Base-by-base conservation (phyloP, 2,797 vertebrate species). In the Halcyon smyrnensis region DNA sequence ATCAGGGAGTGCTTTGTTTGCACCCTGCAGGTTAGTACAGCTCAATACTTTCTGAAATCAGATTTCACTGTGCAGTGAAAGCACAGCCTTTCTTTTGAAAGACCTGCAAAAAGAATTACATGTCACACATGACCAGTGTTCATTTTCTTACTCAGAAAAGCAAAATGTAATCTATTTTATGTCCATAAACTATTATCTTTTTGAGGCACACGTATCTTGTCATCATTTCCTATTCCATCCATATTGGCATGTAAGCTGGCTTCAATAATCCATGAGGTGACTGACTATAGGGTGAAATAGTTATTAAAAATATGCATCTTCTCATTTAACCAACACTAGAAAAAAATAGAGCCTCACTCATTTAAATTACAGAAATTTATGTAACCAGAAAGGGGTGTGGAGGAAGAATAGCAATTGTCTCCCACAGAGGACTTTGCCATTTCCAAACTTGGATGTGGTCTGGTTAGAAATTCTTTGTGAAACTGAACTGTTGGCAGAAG, bases 1-100 rank as follows among this genome's bases (percentile, higher is more conserved):
- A 60, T 39, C 77, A 76, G 12, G 34, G 50, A 80, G 6, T 54
- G n/a, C 13, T 77, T 90, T 84, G 15, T 71, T 50, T 54, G 12
- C 54, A 88, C 21, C 13, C 63, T 80, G 57, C 43, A 65, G 27
- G 36, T 86, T 64, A 71, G 37, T 63, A 57, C 12, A 91, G 16
- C 45, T 39, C 41, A 59, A 65, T 54, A 46, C 15, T 67, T 83
- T 84, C 57, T 60, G 65, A 95, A 86, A 82, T 81, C 80, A 91
- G 37, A 88, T 76, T 96, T 90, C 43, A 56, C n/a, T 45, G n/a
- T 1, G 1, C 21, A 81, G 57, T 30, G 27, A 59, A 74, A 91
- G 16, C 20, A n/a, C 17, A 56, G 3, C 10, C 13, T 62, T 90
- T 39, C 11, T 91, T 90, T 86, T 25, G 65, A 87, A 93, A 88